Evolutionary conservation across 2,888 invertebrate genomes (phyloP).

Genomic region (Leucozona laternaria): DNA sequence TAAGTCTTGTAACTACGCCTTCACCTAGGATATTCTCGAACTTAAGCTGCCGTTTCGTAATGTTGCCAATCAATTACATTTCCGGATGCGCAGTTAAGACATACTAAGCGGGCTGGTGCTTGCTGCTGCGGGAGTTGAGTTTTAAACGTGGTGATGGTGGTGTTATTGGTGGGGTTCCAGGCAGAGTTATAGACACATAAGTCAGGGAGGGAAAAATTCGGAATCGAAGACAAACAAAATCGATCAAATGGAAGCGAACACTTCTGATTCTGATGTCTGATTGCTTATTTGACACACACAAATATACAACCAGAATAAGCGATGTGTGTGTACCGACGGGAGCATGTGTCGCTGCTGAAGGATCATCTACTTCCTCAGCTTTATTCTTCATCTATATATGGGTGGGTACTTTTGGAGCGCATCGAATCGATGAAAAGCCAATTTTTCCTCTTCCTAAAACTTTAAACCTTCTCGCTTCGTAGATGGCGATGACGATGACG

Average conservation of each 20-base stretch:
- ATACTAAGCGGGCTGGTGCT: conserved; percentile 19
- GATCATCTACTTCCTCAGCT: conserved; percentile 37
- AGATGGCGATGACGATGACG: conserved; percentile 14
- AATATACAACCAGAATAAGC: conserved; percentile 26
- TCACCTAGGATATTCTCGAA: conserved; percentile 36
- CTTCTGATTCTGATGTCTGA: conserved; percentile 67
- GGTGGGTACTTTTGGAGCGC: conserved; percentile 7
- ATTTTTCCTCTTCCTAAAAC: conserved; percentile 52
- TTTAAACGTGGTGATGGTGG: background rate
- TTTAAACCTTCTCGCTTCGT: conserved; percentile 40
- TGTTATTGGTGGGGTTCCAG: background rate
- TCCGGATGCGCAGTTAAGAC: conserved; percentile 24
- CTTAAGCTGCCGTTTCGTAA: conserved; percentile 50
- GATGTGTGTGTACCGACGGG: conserved; percentile 21
- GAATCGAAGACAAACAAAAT: conserved; percentile 69
- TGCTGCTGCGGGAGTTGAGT: background rate
- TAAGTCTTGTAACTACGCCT: conserved; percentile 40
- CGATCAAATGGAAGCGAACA: conserved; percentile 67
- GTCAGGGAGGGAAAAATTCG: conserved; percentile 16
- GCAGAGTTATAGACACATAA: conserved; percentile 11
- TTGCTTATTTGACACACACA: conserved; percentile 68
- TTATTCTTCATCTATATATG: conserved; percentile 9
- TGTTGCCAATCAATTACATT: conserved; percentile 71
- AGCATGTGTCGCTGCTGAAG: conserved; percentile 45
- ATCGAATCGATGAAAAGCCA: conserved; percentile 61